A percentile compares a stretch with the other conserved stretches of the same genome.
phyloP scores from a whole-genome alignment of 2,113 vertebrate genomes.

The Thomomys bottae region DNA sequence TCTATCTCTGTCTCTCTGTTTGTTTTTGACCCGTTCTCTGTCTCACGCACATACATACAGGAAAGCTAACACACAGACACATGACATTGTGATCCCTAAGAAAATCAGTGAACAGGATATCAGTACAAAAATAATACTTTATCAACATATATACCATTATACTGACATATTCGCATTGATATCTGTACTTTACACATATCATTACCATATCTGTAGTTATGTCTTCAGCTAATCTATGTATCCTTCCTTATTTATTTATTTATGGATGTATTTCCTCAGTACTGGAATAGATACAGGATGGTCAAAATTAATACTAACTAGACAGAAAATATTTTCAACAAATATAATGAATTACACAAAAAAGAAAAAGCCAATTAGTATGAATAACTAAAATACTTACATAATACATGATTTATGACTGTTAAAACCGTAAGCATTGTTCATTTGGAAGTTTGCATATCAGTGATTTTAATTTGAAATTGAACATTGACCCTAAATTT shows the following conservation, averaged over 20 bases:
- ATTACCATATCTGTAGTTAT: background rate
- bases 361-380: background rate
- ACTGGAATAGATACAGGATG: background rate
- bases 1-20: too few species aligned
- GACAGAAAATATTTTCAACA: background rate
- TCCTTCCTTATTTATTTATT: background rate
- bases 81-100: background rate
- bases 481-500: conserved; percentile 11
- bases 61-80: background rate
- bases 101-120: background rate
- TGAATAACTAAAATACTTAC: background rate
- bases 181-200: background rate
- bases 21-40: too few species aligned
- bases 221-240: background rate
- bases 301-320: background rate
- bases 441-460: background rate
- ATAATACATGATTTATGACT: background rate
- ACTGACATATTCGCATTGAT: background rate
- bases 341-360: background rate
- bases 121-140: background rate
- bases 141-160: background rate
- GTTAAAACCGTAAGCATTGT: background rate
- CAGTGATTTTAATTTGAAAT: conserved; percentile 45
- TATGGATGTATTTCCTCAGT: background rate
- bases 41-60: background rate